Percentiles rank a stretch among this genome's conserved stretches.
Conservation (phyloP, 2,797 vertebrate genomes). For the Anguilla megastoma region DNA sequence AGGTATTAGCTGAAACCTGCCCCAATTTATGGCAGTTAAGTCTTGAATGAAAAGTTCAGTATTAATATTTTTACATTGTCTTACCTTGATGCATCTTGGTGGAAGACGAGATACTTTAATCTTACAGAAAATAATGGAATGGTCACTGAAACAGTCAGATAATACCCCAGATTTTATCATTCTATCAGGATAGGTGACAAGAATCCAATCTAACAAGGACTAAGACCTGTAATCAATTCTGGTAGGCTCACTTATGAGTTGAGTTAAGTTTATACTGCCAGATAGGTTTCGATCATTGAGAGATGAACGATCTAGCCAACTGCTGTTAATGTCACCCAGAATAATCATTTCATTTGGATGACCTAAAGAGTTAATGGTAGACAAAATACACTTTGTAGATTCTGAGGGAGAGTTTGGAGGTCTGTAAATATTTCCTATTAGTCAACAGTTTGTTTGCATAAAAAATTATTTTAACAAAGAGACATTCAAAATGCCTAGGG, state of each 20-base stretch:
- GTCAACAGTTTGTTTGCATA: constrained; percentile 20
- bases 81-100: too few relatives aligned
- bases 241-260: neutral
- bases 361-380: too few relatives aligned
- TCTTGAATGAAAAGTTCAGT: too few relatives aligned
- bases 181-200: neutral
- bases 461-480: constrained; percentile 20
- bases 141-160: constrained; percentile 1
- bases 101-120: too few relatives aligned
- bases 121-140: neutral
- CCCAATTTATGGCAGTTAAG: too few relatives aligned
- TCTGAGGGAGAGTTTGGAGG: too few relatives aligned
- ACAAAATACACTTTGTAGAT: too few relatives aligned
- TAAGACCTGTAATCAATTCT: neutral
- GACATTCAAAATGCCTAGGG: constrained; percentile 24
- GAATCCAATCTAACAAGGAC: neutral
- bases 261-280: neutral
- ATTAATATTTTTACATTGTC: too few relatives aligned
- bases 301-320: neutral
- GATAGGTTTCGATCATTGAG: neutral
- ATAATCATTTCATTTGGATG: too few relatives aligned
- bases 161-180: neutral
- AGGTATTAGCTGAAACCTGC: too few relatives aligned
- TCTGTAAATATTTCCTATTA: neutral
- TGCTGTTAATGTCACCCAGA: neutral